Evolutionary conservation across 2,113 vertebrate species (phyloP).

Genomic region (Proteles cristata): DNA sequence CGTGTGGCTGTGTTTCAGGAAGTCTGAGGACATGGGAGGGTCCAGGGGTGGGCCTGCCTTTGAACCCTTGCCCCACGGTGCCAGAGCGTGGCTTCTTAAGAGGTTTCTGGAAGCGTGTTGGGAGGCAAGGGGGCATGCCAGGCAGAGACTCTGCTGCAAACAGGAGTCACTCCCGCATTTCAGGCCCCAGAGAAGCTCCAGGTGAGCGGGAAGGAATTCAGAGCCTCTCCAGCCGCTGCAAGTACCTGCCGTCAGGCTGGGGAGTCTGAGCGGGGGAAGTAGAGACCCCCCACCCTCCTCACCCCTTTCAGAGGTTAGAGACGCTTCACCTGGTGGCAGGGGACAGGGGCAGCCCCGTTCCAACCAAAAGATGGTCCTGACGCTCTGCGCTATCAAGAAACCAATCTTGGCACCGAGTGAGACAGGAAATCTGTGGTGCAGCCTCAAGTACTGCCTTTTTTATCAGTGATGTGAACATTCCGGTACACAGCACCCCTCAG

Average conservation of each 20-base stretch:
- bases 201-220: not conserved
- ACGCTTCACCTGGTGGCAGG: not conserved
- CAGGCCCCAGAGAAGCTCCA: not conserved
- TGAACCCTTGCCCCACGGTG: not conserved
- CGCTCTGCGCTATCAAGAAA: not conserved
- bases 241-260: not conserved
- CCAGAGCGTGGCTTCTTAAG: not conserved
- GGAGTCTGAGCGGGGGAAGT: not conserved
- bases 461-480: not conserved
- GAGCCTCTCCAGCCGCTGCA: not conserved
- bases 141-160: not conserved
- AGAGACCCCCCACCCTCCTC: not conserved
- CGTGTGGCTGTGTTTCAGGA: not conserved
- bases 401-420: accelerated
- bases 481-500: accelerated
- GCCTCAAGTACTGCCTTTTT: not conserved
- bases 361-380: not conserved
- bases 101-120: not conserved
- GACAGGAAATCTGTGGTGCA: not conserved
- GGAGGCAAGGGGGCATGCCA: not conserved
- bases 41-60: not conserved
- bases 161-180: not conserved
- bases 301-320: not conserved
- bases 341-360: not conserved
- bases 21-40: not conserved